A percentile compares a stretch with the other conserved stretches of the same genome.
These are phyloP conservation scores for Chaunax sp. DNA, from an alignment of 2,797 vertebrate genomes.

Conservation along the genomic window DNA sequence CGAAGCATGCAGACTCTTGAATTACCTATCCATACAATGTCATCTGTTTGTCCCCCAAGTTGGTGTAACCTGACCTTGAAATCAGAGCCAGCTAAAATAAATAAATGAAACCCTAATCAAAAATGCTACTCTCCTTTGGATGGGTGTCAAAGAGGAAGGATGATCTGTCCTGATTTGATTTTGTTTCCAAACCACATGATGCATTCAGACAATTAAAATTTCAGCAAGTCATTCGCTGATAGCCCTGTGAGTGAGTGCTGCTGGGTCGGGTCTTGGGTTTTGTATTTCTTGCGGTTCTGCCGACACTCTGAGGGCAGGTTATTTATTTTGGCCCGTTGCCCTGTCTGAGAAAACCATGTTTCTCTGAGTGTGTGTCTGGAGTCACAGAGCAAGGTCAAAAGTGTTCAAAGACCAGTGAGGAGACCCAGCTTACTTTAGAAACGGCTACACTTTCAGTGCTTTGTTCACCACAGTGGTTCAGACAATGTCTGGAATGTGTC, in stretches of 20 bases:
- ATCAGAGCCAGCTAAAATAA: constrained; percentile 81
- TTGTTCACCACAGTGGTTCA: not conserved
- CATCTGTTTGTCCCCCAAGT: constrained; percentile 81
- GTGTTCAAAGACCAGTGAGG: constrained; percentile 59
- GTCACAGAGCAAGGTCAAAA: constrained; percentile 74
- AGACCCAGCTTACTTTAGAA: constrained; percentile 30
- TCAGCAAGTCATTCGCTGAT: constrained; percentile 87
- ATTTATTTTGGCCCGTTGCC: constrained; percentile 79
- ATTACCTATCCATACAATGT: constrained; percentile 80
- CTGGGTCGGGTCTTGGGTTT: constrained; percentile 75
- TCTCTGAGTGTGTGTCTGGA: constrained; percentile 67
- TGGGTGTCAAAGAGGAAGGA: constrained; percentile 77
- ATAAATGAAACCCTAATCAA: constrained; percentile 83
- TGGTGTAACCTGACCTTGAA: constrained; percentile 79
- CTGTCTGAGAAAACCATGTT: constrained; percentile 73
- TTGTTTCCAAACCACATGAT: constrained; percentile 86
- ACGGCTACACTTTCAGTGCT: constrained; percentile 17
- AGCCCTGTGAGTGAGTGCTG: constrained; percentile 76
- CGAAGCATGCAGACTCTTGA: constrained; percentile 81
- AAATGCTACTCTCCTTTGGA: constrained; percentile 80
- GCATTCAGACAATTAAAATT: constrained; percentile 90
- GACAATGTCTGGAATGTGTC: not conserved
- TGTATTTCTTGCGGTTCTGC: constrained; percentile 85
- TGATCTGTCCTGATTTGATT: constrained; percentile 82
- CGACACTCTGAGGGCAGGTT: constrained; percentile 78